Percentiles rank a stretch among this genome's conserved stretches.
Conservation (phyloP, 2,888 invertebrate species). For the Thecocarcelia acutangulata region DNA sequence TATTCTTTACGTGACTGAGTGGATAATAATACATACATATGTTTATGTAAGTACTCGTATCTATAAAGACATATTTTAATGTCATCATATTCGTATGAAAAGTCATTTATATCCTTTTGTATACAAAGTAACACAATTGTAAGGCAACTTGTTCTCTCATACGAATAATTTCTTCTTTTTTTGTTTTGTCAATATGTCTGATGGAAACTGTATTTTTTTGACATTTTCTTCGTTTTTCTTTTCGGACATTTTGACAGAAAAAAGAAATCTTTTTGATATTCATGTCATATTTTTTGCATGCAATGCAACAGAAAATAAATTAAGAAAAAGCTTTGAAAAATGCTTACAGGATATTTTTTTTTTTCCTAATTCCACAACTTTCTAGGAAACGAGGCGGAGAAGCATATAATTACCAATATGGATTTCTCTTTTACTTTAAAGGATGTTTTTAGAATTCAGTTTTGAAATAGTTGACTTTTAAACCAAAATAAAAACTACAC, state of each 20-base stretch:
- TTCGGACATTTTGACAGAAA: conserved; percentile 5
- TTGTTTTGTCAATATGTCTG: background rate
- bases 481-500: no score
- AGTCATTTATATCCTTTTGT: conserved; percentile 33
- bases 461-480: no score
- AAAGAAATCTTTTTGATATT: background rate
- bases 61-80: conserved; percentile 19
- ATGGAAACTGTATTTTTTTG: conserved; percentile 11
- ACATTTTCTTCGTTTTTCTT: conserved; percentile 1
- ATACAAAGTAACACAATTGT: conserved; percentile 38
- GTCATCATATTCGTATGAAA: conserved; percentile 34
- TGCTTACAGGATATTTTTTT: no score
- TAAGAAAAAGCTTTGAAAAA: background rate
- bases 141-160: background rate
- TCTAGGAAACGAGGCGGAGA: no score
- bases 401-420: no score
- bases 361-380: no score
- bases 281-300: background rate
- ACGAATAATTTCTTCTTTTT: background rate
- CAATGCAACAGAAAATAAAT: background rate
- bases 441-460: no score
- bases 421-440: no score
- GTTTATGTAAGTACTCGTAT: background rate
- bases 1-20: no score
- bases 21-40: no score